Evolutionary conservation across 2,888 invertebrate genomes (phyloP).

Genomic region (Cremastobaeus sp.): DNA sequence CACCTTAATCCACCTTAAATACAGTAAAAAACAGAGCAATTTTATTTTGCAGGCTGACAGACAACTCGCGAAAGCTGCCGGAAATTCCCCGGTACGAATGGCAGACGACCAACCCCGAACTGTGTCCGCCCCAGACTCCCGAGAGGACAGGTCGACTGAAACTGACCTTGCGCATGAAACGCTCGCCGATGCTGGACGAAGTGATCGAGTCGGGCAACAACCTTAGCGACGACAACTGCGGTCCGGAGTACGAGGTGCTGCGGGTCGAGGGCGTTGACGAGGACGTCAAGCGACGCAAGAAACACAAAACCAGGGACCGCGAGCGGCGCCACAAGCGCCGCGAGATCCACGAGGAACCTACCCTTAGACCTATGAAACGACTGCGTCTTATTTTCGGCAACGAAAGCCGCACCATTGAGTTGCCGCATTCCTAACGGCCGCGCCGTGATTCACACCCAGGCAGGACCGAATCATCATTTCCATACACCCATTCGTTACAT

Average conservation of each 20-base stretch:
- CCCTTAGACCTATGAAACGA: constrained; percentile 88
- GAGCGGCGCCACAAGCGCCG: constrained; percentile 82
- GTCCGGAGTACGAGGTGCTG: constrained; percentile 90
- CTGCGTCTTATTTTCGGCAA: constrained; percentile 92
- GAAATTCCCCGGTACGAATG: constrained; percentile 66
- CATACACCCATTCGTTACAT: constrained; percentile 10
- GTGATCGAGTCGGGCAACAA: constrained; percentile 89
- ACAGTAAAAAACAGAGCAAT: no score
- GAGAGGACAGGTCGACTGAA: constrained; percentile 82
- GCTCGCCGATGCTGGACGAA: constrained; percentile 91
- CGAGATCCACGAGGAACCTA: constrained; percentile 81
- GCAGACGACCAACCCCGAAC: constrained; percentile 65
- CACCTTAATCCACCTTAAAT: no score
- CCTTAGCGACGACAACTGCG: constrained; percentile 82
- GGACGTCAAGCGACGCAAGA: constrained; percentile 78
- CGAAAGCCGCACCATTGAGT: constrained; percentile 92
- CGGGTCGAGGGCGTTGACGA: constrained; percentile 87
- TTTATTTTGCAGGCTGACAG: constrained; percentile 27
- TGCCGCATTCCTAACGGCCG: constrained; percentile 84
- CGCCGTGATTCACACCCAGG: constrained; percentile 44
- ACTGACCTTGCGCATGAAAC: constrained; percentile 90
- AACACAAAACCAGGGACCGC: constrained; percentile 81
- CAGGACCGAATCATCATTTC: constrained; percentile 18
- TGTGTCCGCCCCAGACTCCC: constrained; percentile 80
- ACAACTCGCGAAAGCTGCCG: constrained; percentile 37